Conservation (phyloP, 2,888 invertebrate species). For the Cistogaster globosa region DNA sequence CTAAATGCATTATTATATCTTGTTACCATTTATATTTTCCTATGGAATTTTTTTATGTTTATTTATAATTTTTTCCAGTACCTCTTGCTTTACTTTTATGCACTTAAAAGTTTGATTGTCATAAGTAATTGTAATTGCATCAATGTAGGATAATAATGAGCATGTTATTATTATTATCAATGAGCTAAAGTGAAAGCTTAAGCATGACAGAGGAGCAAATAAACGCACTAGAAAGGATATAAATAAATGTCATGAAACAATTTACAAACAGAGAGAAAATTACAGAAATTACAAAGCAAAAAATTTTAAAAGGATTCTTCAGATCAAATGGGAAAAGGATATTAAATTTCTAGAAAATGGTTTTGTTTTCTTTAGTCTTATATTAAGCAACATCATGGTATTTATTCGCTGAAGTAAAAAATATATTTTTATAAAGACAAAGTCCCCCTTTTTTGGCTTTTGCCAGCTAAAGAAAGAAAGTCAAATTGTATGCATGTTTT, state of each 20-base stretch:
- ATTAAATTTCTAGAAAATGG: constrained; percentile 55
- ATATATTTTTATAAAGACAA: not conserved
- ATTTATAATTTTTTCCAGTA: not conserved
- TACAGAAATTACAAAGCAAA: not conserved
- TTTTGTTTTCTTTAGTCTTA: not conserved
- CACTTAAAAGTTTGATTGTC: constrained; percentile 58
- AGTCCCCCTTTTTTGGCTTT: constrained; percentile 26
- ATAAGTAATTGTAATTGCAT: constrained; percentile 68
- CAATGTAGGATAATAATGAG: constrained; percentile 62
- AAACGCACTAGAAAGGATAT: constrained; percentile 21
- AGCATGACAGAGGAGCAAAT: not conserved
- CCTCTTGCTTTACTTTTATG: constrained; percentile 5
- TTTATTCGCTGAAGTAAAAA: not conserved
- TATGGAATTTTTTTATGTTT: constrained; percentile 23
- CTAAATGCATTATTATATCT: constrained; percentile 57
- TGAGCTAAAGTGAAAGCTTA: constrained; percentile 48
- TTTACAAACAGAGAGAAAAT: constrained; percentile 24
- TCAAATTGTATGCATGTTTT: constrained; percentile 57
- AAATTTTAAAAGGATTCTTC: constrained; percentile 33
- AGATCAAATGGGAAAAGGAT: constrained; percentile 39
- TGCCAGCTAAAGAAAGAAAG: constrained; percentile 8
- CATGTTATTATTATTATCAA: constrained; percentile 68
- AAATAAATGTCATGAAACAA: constrained; percentile 45
- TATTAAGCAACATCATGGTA: constrained; percentile 14
- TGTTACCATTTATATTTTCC: constrained; percentile 10